These are phyloP conservation scores for Strigamia crassipes DNA, from an alignment of 2,888 invertebrate genomes.

Conservation along the genomic window DNA sequence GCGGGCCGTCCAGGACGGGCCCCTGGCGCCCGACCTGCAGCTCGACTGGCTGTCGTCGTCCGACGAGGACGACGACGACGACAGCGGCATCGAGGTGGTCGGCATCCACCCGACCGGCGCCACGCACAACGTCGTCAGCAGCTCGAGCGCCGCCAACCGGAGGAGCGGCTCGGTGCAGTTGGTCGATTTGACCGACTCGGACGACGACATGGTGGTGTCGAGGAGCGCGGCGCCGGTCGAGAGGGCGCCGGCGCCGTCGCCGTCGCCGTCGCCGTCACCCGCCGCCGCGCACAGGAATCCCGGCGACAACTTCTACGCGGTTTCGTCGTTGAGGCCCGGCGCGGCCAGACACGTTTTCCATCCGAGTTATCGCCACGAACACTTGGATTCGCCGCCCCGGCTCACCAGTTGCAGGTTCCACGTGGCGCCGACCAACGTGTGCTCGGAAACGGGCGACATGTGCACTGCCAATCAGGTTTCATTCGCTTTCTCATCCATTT, in stretches of 20 bases:
- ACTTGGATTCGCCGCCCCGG: conserved; percentile 36
- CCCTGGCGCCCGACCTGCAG: conserved; percentile 75
- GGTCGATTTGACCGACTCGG: conserved; percentile 46
- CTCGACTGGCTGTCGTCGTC: conserved; percentile 71
- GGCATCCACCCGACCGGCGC: conserved; percentile 50
- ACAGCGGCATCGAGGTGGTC: conserved; percentile 61
- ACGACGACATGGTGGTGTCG: conserved; percentile 41
- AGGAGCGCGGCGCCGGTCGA: neutral
- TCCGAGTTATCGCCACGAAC: neutral
- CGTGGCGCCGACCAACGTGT: neutral
- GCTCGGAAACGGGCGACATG: conserved; percentile 50
- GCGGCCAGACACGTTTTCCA: neutral
- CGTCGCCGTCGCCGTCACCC: neutral
- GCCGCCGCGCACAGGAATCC: neutral
- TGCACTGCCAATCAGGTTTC: neutral
- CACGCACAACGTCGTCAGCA: neutral
- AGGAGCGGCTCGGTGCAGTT: conserved; percentile 47
- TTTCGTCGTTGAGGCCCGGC: neutral
- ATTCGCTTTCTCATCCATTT: neutral
- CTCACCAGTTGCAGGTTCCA: conserved; percentile 44
- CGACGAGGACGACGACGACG: conserved; percentile 56
- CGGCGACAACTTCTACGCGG: neutral
- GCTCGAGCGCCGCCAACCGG: neutral
- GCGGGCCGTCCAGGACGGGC: conserved; percentile 58
- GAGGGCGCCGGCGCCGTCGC: too few relatives aligned